phyloP scores from a whole-genome alignment of 2,113 vertebrate genomes.

The Nyctibius bracteatus region DNA sequence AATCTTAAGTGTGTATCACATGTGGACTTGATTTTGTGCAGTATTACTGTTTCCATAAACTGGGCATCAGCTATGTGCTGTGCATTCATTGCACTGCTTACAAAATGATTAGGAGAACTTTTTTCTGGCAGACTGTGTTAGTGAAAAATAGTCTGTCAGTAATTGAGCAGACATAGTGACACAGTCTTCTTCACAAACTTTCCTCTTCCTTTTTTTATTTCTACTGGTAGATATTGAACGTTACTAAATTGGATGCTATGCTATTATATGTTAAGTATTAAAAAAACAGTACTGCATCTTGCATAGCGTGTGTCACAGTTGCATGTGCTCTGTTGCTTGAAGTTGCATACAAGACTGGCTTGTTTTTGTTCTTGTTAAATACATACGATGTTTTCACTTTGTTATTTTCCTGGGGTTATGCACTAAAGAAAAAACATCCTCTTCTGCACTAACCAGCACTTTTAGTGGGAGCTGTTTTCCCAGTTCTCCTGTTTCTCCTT shows the following conservation, averaged over 20 bases:
- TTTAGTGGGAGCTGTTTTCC: not conserved
- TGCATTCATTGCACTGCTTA: not conserved
- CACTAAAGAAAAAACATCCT: not conserved
- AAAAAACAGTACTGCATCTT: not conserved
- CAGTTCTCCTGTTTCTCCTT: not conserved
- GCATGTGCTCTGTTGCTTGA: not conserved
- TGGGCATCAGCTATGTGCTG: not conserved
- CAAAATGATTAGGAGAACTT: not conserved
- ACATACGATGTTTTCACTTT: not conserved
- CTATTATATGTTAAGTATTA: not conserved
- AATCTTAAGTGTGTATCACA: fast-evolving
- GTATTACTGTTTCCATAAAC: not conserved
- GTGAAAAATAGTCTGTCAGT: not conserved
- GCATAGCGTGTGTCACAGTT: not conserved
- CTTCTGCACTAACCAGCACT: not conserved
- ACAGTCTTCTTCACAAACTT: not conserved
- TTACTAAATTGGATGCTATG: not conserved
- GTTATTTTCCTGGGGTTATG: not conserved
- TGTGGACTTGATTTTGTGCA: not conserved
- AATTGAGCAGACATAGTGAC: not conserved
- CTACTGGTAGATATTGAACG: not conserved
- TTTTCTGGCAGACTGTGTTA: not conserved
- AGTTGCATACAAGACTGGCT: not conserved
- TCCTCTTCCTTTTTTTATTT: not conserved
- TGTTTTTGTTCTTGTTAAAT: not conserved